Evolutionary conservation across 2,797 vertebrate genomes (phyloP).

Genomic region (Sebastes reedi): DNA sequence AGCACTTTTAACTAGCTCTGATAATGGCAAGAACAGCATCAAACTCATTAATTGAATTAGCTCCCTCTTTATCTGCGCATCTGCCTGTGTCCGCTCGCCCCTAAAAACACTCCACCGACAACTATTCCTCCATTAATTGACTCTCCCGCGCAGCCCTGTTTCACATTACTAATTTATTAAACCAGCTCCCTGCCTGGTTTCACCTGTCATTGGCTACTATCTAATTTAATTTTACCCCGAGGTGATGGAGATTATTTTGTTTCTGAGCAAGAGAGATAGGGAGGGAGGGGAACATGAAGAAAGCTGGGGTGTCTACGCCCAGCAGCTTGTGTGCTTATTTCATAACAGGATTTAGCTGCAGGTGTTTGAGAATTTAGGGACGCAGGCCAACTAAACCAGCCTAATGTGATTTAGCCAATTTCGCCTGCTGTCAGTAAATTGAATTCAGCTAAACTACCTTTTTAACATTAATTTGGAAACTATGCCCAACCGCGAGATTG

Average conservation of each 20-base stretch:
- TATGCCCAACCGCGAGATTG: background rate
- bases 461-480: constrained; percentile 26
- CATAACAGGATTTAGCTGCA: constrained; percentile 61
- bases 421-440: constrained; percentile 37
- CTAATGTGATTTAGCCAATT: constrained; percentile 50
- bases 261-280: constrained; percentile 20
- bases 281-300: background rate
- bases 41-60: constrained; percentile 83
- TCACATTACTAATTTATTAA: constrained; percentile 61
- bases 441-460: constrained; percentile 24
- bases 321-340: constrained; percentile 54
- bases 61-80: constrained; percentile 75
- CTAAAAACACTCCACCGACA: constrained; percentile 63
- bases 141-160: constrained; percentile 29
- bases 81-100: constrained; percentile 67
- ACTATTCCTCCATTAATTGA: constrained; percentile 70
- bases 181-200: constrained; percentile 32
- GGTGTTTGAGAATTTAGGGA: constrained; percentile 56
- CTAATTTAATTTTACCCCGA: constrained; percentile 54
- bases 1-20: constrained; percentile 76
- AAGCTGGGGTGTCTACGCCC: background rate
- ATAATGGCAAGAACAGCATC: constrained; percentile 79
- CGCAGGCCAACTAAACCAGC: constrained; percentile 23
- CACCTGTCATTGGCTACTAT: constrained; percentile 58
- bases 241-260: constrained; percentile 49